Evolutionary conservation across 1,140 invertebrate genomes (phyloP), one percentile per base, ranked within the genome.

Genomic region (Tetraneura akinire): DNA sequence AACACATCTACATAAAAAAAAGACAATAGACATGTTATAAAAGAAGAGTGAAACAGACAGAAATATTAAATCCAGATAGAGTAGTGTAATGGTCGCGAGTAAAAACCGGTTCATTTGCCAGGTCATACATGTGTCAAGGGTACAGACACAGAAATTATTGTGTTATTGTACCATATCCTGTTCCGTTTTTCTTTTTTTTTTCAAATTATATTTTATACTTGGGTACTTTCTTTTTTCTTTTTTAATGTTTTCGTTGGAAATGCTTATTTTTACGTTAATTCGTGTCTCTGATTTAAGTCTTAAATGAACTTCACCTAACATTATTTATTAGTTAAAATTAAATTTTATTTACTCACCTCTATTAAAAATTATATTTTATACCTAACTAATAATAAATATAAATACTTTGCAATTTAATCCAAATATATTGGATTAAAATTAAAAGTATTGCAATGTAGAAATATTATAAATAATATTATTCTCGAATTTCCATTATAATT

Each of bases 61-160:
- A 70, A 29, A 71, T 51, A 71, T 51, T n/a, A 18, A 18, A 51
- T 71, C 47, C 47, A 21, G 45, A 32, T 71, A 51, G 45, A 71
- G 68, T 71, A 49, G 3, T 4, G 23, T 49, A 70, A 70, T 70
- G 26, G 68, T 71, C 9, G 45, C 49, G 32, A 45, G 37, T 57
- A 62, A 60, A 76, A 78, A 78, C 74, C 74, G 74, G 74, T 78
- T 78, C 55, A 78, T 78, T 78, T 78, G 74, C 74, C 55, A 55
- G 74, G 74, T 78, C 74, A 78, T 78, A 78, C 74, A 42, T 47
- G 9, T 78, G 74, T 78, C 74, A 78, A 78, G 74, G 74, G 74
- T 78, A 78, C 74, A 47, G 37, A 60, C 32, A 57, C 53, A 76
- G 73, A 76, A 76, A 78, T 78, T 78, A 78, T 23, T 11, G 16